Percentiles rank a stretch among this genome's conserved stretches.
These are phyloP conservation scores for Dromiciops gliroides DNA, from an alignment of 2,113 vertebrate genomes.

Conservation along the genomic window DNA sequence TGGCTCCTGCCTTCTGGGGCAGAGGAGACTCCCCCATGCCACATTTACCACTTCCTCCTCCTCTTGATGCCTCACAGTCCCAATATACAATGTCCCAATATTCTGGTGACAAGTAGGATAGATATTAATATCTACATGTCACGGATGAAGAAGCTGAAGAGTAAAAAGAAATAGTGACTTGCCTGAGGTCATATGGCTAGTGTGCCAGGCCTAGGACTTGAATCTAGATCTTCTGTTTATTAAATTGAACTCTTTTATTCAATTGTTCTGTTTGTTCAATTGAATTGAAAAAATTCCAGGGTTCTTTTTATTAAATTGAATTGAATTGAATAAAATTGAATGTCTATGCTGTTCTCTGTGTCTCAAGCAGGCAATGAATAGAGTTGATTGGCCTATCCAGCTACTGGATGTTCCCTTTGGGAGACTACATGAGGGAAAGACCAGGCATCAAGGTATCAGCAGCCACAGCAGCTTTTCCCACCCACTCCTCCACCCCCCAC, in stretches of 20 bases:
- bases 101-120: background rate
- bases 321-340: background rate
- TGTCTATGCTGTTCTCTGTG: background rate
- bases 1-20: background rate
- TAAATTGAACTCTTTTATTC: background rate
- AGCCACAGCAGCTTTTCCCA: background rate
- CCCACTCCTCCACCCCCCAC: background rate
- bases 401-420: background rate
- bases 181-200: background rate
- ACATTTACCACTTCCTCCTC: background rate
- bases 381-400: background rate
- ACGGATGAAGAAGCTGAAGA: background rate
- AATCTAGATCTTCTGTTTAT: background rate
- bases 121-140: background rate
- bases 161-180: background rate
- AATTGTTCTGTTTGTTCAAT: background rate
- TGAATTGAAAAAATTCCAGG: background rate
- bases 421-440: background rate
- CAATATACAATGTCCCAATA: background rate
- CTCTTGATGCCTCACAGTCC: background rate
- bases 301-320: background rate
- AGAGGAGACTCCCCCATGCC: background rate
- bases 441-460: background rate
- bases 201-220: background rate
- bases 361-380: background rate